Base-by-base conservation (phyloP, 2,888 invertebrate species). In the Digitonthophagus gazella region DNA sequence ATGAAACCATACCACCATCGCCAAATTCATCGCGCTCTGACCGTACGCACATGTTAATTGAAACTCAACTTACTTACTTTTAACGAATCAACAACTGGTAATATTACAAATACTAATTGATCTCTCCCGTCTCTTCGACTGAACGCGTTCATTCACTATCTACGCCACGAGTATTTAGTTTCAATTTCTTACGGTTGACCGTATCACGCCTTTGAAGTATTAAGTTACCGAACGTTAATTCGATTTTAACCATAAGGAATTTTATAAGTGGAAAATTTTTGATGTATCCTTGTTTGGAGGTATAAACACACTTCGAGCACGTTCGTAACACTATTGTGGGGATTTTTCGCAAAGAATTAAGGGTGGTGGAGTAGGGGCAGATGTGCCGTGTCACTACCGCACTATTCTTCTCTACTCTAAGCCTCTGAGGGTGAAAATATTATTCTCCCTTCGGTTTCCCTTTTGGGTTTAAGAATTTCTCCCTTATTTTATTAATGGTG, bases 1-100 rank as follows among this genome's bases (percentile, higher is more conserved):
- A 61, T 61, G 61, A 61, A 61, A 61, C 61, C 61, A 61, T 61
- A 61, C 18, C 61, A 61, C 61, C 61, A 61, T 18, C 8, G 61
- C 18, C 18, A 61, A 18, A 20, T 61, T 61, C 61, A 61, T 61
- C 6, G 19, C 18, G 61, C n/a, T 18, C 20, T 61, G 20, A 61
- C 61, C 61, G 61, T 20, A 20, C 18, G 18, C 61, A 19, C 61
- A 61, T 61, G 18, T 61, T 61, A 61, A 61, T 61, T 19, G 61
- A 61, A 44, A 20, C 61, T 11, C 8, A 8, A 11, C 61, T 15
- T 61, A 61, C 61, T 61, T 61, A 61, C 15, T 61, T 61, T 61
- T 61, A 61, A 61, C 20, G 16, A 19, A 61, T 44, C 28, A 11
- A 44, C n/a, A 11, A 44, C 28, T 2, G 11, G 2, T 44, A 44